These are phyloP conservation scores for Ceratotherium simum DNA, from an alignment of 2,113 vertebrate species.

Conservation along the genomic window DNA sequence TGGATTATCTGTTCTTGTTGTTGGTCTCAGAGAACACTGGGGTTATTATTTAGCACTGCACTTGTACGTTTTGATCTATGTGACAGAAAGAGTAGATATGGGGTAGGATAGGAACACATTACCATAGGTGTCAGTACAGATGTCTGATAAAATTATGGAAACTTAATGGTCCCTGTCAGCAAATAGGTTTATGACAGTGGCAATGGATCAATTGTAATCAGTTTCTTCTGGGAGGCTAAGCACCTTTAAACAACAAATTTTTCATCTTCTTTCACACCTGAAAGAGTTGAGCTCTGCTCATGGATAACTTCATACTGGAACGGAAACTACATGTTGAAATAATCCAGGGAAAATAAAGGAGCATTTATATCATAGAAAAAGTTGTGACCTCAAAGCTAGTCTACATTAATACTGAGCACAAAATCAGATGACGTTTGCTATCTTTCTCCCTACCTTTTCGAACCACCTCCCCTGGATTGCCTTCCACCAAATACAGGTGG, in stretches of 20 bases:
- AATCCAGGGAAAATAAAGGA: neutral
- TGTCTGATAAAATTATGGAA: neutral
- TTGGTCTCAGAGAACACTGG: slow-evolving; percentile 8
- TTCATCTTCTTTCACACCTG: neutral
- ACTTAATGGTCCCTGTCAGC: slow-evolving; percentile 10
- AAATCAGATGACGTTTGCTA: neutral
- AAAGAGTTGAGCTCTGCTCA: neutral
- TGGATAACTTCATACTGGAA: neutral
- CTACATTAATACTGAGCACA: neutral
- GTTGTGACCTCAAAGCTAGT: rapidly evolving
- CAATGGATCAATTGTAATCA: slow-evolving; percentile 16
- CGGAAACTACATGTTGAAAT: neutral
- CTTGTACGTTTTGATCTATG: slow-evolving; percentile 4
- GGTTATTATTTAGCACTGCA: slow-evolving; percentile 16
- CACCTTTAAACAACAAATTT: slow-evolving; percentile 23
- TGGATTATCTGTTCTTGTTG: neutral
- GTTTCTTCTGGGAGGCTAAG: neutral
- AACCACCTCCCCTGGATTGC: neutral
- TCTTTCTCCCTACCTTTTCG: neutral
- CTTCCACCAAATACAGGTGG: neutral
- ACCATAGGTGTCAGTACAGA: neutral
- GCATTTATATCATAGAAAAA: neutral
- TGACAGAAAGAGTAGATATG: neutral
- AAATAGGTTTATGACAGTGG: slow-evolving; percentile 12
- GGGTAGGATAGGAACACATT: neutral